phyloP scores from a whole-genome alignment of 2,797 vertebrate species.

The Triplophysa bombifrons region DNA sequence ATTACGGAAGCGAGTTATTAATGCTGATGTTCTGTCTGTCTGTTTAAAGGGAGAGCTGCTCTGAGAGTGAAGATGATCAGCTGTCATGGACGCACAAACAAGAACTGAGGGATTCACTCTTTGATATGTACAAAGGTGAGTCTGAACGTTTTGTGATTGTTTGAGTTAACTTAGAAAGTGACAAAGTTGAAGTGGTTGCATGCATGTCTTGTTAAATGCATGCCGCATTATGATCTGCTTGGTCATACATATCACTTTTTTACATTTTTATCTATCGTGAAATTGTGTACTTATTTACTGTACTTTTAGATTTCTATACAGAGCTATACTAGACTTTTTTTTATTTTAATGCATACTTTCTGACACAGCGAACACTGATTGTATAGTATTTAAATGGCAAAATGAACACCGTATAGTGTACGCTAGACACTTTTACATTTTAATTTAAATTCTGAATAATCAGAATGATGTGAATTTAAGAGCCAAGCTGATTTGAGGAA shows the following conservation, averaged over 20 bases:
- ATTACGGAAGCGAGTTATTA: neutral
- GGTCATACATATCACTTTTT: neutral
- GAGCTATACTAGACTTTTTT: neutral
- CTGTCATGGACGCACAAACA: slow-evolving; percentile 61
- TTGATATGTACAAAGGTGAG: slow-evolving; percentile 75
- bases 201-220: neutral
- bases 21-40: slow-evolving; percentile 19
- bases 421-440: too few species aligned
- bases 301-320: neutral
- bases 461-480: neutral
- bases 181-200: neutral
- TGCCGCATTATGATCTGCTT: neutral
- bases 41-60: slow-evolving; percentile 60
- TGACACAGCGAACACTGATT: too few species aligned
- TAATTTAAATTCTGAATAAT: too few species aligned
- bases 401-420: too few species aligned
- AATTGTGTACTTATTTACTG: neutral
- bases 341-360: neutral
- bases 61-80: slow-evolving; percentile 57
- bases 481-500: neutral
- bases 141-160: neutral
- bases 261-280: neutral
- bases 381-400: too few species aligned
- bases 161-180: neutral
- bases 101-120: slow-evolving; percentile 68